Percentiles rank a stretch among this genome's conserved stretches.
These are phyloP conservation scores for Ammodytes marinus DNA, from an alignment of 2,113 vertebrate genomes.

Conservation along the genomic window DNA sequence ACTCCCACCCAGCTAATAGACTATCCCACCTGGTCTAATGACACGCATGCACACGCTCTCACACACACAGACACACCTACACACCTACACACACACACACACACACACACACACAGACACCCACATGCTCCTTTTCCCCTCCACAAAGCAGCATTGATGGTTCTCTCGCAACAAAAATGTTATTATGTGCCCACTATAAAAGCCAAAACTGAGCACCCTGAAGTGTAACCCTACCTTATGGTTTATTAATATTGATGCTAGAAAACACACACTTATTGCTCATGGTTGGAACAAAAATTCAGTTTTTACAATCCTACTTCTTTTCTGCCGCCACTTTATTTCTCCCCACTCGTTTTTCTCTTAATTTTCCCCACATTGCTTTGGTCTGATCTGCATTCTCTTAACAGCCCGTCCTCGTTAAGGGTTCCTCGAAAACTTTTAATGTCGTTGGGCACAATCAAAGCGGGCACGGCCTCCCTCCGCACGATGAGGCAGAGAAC, in stretches of 20 bases:
- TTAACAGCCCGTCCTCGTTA: conserved; percentile 55
- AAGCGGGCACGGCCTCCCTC: conserved; percentile 33
- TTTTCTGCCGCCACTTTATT: neutral
- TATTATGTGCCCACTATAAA: conserved; percentile 1
- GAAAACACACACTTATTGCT: neutral
- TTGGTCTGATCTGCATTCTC: conserved; percentile 63
- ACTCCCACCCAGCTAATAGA: conserved; percentile 64
- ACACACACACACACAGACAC: conserved; percentile 2
- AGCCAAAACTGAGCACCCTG: neutral
- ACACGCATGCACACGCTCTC: conserved; percentile 14
- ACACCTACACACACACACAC: conserved; percentile 9
- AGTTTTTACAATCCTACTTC: neutral
- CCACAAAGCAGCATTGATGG: neutral
- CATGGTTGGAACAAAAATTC: neutral
- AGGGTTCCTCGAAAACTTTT: conserved; percentile 57
- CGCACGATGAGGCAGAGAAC: conserved; percentile 13
- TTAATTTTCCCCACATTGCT: conserved; percentile 31
- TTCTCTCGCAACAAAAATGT: neutral
- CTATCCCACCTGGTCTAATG: conserved; percentile 56
- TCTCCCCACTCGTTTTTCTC: neutral
- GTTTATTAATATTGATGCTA: neutral
- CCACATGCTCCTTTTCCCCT: neutral
- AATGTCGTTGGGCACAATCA: conserved; percentile 69
- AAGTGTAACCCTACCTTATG: neutral
- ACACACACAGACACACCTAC: neutral